Conservation (phyloP, 1,140 invertebrate species). For the Pentalonia nigronervosa region DNA sequence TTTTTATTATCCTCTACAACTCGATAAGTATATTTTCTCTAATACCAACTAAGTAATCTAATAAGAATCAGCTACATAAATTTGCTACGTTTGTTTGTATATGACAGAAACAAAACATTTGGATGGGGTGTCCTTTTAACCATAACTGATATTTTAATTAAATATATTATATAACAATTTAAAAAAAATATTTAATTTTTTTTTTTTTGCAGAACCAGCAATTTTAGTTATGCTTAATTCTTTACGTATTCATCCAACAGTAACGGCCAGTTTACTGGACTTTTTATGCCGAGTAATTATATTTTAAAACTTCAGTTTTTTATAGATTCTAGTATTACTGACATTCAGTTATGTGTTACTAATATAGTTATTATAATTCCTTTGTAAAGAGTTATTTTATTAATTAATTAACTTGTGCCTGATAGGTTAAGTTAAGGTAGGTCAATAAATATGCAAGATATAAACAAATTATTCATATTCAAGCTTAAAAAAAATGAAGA, state of each 20-base stretch:
- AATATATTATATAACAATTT: not conserved
- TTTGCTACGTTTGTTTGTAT: no score
- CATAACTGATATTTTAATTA: not conserved
- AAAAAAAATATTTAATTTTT: not conserved
- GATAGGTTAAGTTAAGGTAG: no score
- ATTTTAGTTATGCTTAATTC: conserved; percentile 98
- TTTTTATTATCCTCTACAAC: not conserved
- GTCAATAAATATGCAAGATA: no score
- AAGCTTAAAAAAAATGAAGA: no score
- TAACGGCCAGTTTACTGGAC: conserved; percentile 92
- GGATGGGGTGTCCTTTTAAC: not conserved
- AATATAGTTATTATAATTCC: not conserved
- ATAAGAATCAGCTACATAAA: no score
- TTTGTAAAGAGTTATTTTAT: no score
- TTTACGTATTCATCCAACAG: conserved; percentile 92
- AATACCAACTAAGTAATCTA: no score
- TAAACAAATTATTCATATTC: no score
- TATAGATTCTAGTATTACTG: not conserved
- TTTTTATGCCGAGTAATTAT: conserved; percentile 84
- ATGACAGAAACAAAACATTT: not conserved
- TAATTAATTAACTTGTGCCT: no score
- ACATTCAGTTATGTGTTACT: not conserved
- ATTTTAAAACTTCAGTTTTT: not conserved
- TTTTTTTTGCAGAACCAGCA: conserved; percentile 80
- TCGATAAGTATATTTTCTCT: not conserved